Base-by-base conservation (phyloP, 2,797 vertebrate species). In the Sylvia borin region DNA sequence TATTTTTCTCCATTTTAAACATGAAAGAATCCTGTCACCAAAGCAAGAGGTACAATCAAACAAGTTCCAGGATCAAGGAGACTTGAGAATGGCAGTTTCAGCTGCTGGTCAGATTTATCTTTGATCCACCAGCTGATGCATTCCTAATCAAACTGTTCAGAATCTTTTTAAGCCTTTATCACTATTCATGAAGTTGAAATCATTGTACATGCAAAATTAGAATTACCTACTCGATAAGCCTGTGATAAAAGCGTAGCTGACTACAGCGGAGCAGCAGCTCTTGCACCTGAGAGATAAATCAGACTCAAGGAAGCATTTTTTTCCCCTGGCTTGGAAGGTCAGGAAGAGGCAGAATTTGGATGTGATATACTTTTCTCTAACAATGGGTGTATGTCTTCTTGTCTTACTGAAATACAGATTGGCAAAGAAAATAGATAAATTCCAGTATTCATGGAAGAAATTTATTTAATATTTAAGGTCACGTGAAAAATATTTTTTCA, bases 151-250 rank as follows among this genome's bases (percentile, higher is more conserved):
- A 83, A 81, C 36, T 72, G 29, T 68, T 94, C 75, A 65, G 74
- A 82, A 29, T 25, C 76, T 75, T 96, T 94, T 86, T 51, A 88
- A 94, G 51, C 29, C 10, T 81, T 93, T 90, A 95, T 95, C 85
- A 84, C 32, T 95, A 95, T 96, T 94, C 91, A 96, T 95, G 87
- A 85, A 95, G 85, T 70, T 86, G 82, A 96, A 96, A 91, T 91
- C 31, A 88, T 70, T 92, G 43, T 43, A 92, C 3, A 1, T 88
- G 70, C 36, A 93, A 94, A 94, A 95, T 92, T 93, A 92, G 62
- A 88, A 81, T 86, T 80, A 90, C 66, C 62, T 88, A 40, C 58
- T 93, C 72, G 73, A 96, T 93, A 91, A 93, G 58, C 4, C 48
- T 60, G 26, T 86, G 95, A 92, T 91, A 93, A 96, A 94, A 86